Conservation (phyloP, 2,113 vertebrate species). For the Colossoma macropomum region DNA sequence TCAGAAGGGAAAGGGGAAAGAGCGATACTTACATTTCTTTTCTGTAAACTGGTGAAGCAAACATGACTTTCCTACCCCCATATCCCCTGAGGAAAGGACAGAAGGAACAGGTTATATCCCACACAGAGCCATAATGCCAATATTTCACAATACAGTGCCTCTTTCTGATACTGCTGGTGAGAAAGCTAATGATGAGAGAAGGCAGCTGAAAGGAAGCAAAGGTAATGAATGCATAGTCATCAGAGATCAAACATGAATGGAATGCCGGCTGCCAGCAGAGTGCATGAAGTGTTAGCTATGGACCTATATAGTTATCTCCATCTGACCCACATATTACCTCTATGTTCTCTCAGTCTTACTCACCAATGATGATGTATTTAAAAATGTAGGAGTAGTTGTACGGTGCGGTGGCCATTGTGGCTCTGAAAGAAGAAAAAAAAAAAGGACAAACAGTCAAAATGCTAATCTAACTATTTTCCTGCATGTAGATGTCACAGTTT, state of each 20-base stretch:
- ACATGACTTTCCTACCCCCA: slow-evolving; percentile 83
- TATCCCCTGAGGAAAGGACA: slow-evolving; percentile 71
- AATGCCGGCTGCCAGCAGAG: background rate
- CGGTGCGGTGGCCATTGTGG: slow-evolving; percentile 99
- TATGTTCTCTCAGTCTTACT: slow-evolving; percentile 70
- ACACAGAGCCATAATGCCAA: background rate
- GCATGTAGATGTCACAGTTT: background rate
- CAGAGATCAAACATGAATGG: slow-evolving; percentile 20
- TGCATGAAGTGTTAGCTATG: background rate
- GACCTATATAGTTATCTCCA: background rate
- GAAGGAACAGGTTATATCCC: slow-evolving; percentile 2
- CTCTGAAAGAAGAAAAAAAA: slow-evolving; percentile 78
- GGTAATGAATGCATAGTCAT: background rate
- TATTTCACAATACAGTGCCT: background rate
- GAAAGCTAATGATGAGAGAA: background rate
- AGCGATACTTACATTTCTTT: slow-evolving; percentile 81
- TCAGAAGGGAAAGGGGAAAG: background rate
- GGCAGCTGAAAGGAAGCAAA: background rate
- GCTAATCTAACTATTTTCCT: background rate
- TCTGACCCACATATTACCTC: background rate
- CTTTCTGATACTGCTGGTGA: background rate
- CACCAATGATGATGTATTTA: slow-evolving; percentile 99
- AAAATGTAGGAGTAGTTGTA: slow-evolving; percentile 99
- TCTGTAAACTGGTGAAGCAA: slow-evolving; percentile 85
- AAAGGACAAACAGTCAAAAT: background rate